Evolutionary conservation across 2,888 invertebrate genomes (phyloP).

Genomic region (Dicyrtomina minuta): DNA sequence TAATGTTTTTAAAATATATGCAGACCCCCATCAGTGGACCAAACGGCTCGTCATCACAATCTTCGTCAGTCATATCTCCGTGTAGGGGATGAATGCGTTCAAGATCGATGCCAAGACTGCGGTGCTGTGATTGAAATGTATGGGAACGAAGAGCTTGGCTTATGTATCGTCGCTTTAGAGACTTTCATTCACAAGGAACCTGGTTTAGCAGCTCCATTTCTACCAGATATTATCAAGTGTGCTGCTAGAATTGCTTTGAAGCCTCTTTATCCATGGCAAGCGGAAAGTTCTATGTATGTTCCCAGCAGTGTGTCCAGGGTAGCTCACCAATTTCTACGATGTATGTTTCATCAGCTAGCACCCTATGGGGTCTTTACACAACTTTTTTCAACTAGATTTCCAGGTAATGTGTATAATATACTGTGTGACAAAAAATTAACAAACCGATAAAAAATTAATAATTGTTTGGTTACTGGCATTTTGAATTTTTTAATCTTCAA

Average conservation of each 20-base stretch:
- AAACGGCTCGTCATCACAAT: slow-evolving; percentile 11
- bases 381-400: slow-evolving; percentile 86
- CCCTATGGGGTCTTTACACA: slow-evolving; percentile 96
- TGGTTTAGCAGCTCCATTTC: slow-evolving; percentile 84
- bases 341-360: slow-evolving; percentile 92
- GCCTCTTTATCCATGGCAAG: slow-evolving; percentile 85
- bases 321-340: slow-evolving; percentile 94
- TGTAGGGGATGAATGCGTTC: slow-evolving; percentile 71
- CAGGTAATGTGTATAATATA: slow-evolving; percentile 62
- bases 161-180: slow-evolving; percentile 88
- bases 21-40: slow-evolving; percentile 23
- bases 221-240: slow-evolving; percentile 86
- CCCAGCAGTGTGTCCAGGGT: slow-evolving; percentile 94
- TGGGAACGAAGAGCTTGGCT: slow-evolving; percentile 93
- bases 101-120: slow-evolving; percentile 82
- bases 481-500: too few relatives aligned
- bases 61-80: slow-evolving; percentile 66
- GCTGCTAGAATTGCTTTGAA: slow-evolving; percentile 79
- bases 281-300: slow-evolving; percentile 79
- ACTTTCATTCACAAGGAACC: slow-evolving; percentile 97
- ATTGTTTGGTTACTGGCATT: too few relatives aligned
- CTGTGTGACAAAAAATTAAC: background rate
- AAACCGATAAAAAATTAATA: background rate
- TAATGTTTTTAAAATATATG: background rate
- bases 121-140: slow-evolving; percentile 86